These are phyloP conservation scores for Drosophila pachea DNA, from an alignment of 1,140 invertebrate species.

Conservation along the genomic window DNA sequence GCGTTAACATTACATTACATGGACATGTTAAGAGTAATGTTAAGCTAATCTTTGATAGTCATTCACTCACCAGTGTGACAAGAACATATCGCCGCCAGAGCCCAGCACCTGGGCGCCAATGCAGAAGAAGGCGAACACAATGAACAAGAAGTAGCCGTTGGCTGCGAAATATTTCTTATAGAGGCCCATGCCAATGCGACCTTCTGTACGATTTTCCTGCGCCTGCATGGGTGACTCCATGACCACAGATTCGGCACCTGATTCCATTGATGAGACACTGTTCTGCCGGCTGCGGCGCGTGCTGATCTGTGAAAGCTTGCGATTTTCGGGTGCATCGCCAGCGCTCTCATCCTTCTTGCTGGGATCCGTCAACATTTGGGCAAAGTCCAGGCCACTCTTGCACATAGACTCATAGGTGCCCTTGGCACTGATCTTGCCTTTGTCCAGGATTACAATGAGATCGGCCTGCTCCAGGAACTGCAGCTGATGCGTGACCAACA, in stretches of 20 bases:
- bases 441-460: slow-evolving; percentile 83
- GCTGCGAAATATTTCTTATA: slow-evolving; percentile 84
- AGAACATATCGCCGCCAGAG: slow-evolving; percentile 85
- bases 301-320: slow-evolving; percentile 62
- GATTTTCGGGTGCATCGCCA: slow-evolving; percentile 42
- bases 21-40: not conserved
- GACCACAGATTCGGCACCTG: slow-evolving; percentile 82
- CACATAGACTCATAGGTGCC: slow-evolving; percentile 83
- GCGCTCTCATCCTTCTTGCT: slow-evolving; percentile 78
- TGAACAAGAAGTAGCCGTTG: slow-evolving; percentile 79
- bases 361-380: slow-evolving; percentile 81
- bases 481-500: slow-evolving; percentile 91
- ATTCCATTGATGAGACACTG: slow-evolving; percentile 79
- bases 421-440: slow-evolving; percentile 82
- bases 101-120: slow-evolving; percentile 83
- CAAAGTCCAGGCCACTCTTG: slow-evolving; percentile 83
- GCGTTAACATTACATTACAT: not conserved
- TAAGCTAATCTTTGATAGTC: not conserved
- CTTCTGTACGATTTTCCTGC: slow-evolving; percentile 81
- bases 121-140: slow-evolving; percentile 76
- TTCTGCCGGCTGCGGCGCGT: slow-evolving; percentile 76
- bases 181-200: slow-evolving; percentile 81
- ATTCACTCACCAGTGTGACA: slow-evolving; percentile 83
- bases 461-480: slow-evolving; percentile 90
- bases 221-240: slow-evolving; percentile 79